Evolutionary conservation across 1,140 invertebrate genomes (phyloP), one percentile per base, ranked within the genome.

Genomic region (Zelostemma sp.): DNA sequence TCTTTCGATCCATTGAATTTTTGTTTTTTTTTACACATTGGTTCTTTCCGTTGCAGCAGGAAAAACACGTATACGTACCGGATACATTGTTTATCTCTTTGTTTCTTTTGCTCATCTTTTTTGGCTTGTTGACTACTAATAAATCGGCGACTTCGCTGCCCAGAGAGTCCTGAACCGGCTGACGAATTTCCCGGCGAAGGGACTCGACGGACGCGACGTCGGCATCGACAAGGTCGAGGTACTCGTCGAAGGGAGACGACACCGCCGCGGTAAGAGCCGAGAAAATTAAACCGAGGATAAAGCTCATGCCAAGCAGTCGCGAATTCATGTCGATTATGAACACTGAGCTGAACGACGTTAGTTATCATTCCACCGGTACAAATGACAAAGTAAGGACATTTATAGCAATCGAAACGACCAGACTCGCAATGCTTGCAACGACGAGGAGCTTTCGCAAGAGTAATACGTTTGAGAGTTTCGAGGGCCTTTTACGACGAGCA

Each of bases 111-210:
- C 43, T 43, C 51, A 50, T 66, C 68, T 16, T 50, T 49, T 15
- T 66, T 9, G 35, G 75, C 28, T 68, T 53, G 46, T 67, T 76
- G 6, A 62, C 72, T 4, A 43, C 16, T 4, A 73, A 35, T 1
- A 81, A 67, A 46, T 83, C 80, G 11, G 59, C 33, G 5, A 77
- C 58, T 51, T 76, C 75, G 1, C 56, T 54, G 6, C 63, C 68
- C 12, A 75, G 18, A 2, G 40, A 16, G 0, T 33, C 16, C 3
- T 75, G 77, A 9, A 64, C 60, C 12, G 69, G 59, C 50, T 73
- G 72, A 9, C 79, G 74, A 6, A 79, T 69, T 38, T 77, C 73
- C 0, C 75, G 72, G 6, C 69, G 68, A 8, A 73, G 14, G 11
- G 75, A 77, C 6, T 68, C 73, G 15, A 74, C 66, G 15, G 63